phyloP scores from a whole-genome alignment of 2,888 invertebrate species.

The Cantharis flavilabris region DNA sequence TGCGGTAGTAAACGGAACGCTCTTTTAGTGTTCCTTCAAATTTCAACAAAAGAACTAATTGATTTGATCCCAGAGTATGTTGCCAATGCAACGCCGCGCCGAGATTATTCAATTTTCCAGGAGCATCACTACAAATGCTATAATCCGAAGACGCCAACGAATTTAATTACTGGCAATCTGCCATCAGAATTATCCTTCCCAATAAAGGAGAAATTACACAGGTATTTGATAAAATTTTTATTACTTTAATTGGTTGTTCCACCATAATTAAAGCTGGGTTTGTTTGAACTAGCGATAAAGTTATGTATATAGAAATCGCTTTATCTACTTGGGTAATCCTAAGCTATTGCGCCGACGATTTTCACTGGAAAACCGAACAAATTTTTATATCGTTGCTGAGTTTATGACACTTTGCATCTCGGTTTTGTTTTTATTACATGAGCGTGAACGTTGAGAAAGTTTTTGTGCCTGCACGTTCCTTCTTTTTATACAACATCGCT shows the following conservation, averaged over 20 bases:
- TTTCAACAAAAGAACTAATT: background rate
- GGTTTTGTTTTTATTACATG: background rate
- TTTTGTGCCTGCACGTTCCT: background rate
- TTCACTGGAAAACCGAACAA: background rate
- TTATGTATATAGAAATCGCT: background rate
- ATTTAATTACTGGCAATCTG: background rate
- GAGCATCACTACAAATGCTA: background rate
- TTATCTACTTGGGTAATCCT: background rate
- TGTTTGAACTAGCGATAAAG: background rate
- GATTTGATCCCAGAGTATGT: background rate
- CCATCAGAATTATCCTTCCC: background rate
- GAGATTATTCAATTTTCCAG: background rate
- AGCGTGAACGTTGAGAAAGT: background rate
- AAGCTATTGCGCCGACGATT: background rate
- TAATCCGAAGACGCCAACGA: background rate
- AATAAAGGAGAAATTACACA: too few relatives aligned
- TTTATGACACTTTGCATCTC: background rate
- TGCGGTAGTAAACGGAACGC: background rate
- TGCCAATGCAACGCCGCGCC: background rate
- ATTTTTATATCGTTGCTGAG: background rate
- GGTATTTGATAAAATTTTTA: too few relatives aligned
- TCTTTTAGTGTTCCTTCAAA: background rate
- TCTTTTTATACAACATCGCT: background rate
- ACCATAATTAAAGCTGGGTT: background rate
- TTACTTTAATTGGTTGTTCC: too few relatives aligned